phyloP scores from a whole-genome alignment of 2,888 invertebrate genomes.

The Morpho deidamia region DNA sequence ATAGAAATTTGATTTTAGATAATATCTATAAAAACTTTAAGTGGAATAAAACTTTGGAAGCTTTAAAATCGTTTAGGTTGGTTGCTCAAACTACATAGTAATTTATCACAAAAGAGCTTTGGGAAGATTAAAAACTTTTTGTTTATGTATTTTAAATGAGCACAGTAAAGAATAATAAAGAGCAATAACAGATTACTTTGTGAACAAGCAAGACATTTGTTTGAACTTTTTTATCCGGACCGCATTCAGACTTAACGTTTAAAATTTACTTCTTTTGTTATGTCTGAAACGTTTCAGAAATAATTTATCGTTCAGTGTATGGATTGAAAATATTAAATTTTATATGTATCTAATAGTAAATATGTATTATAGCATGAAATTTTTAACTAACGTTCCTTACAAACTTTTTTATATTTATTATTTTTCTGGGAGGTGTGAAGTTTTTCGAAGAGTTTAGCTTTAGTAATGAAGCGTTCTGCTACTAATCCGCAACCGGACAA shows the following conservation, averaged over 20 bases:
- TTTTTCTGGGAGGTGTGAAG: too few relatives aligned
- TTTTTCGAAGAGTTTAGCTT: too few relatives aligned
- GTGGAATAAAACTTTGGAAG: not conserved
- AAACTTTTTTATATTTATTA: not conserved
- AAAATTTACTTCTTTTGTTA: not conserved
- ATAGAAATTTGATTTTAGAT: too few relatives aligned
- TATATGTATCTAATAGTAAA: too few relatives aligned
- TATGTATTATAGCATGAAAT: too few relatives aligned
- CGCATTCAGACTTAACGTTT: not conserved
- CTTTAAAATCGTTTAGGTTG: not conserved
- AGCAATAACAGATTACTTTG: constrained; percentile 20
- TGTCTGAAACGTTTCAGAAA: not conserved
- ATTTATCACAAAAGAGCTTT: constrained; percentile 15
- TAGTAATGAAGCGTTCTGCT: too few relatives aligned
- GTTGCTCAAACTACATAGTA: constrained; percentile 10
- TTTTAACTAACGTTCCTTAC: too few relatives aligned
- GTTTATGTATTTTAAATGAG: constrained; percentile 21
- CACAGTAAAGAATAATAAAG: constrained; percentile 19
- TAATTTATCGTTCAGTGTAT: too few relatives aligned
- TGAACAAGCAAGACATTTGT: constrained; percentile 16
- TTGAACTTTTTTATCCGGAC: constrained; percentile 12
- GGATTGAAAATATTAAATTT: too few relatives aligned
- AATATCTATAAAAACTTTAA: too few relatives aligned
- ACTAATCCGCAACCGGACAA: too few relatives aligned
- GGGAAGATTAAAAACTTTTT: constrained; percentile 22